Conservation (phyloP, 2,797 vertebrate genomes). For the Phoebastria nigripes region DNA sequence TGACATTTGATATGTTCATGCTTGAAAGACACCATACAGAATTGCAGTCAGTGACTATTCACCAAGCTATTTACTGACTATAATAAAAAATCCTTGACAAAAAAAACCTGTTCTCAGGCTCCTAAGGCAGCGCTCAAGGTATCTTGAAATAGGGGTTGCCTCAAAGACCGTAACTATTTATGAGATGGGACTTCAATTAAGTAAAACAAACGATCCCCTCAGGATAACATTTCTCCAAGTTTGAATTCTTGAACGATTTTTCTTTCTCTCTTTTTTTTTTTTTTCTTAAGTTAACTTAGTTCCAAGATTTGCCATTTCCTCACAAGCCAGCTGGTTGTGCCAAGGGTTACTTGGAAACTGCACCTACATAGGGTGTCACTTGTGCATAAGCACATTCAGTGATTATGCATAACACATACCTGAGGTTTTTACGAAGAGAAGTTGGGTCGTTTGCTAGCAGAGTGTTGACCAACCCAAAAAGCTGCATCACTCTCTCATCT, state of each 20-base stretch:
- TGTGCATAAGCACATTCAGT: neutral
- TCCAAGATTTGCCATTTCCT: neutral
- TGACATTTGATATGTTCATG: neutral
- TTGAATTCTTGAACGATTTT: neutral
- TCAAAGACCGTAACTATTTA: neutral
- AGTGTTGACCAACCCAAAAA: constrained; percentile 97
- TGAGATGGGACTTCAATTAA: neutral
- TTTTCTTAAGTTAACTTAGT: neutral
- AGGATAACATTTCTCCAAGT: neutral
- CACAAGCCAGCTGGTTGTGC: neutral
- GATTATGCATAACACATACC: constrained; percentile 67
- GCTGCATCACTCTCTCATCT: constrained; percentile 98
- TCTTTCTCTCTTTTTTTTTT: neutral
- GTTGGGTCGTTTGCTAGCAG: constrained; percentile 96
- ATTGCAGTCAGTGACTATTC: neutral
- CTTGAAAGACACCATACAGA: neutral
- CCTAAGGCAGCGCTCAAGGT: neutral
- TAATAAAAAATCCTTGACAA: neutral
- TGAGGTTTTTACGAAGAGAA: constrained; percentile 96
- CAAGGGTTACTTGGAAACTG: neutral
- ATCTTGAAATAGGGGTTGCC: neutral
- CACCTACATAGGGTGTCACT: accelerated
- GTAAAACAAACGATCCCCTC: neutral
- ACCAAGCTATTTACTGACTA: neutral
- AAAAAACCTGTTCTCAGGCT: neutral